A percentile compares a stretch with the other conserved stretches of the same genome.
These are phyloP conservation scores for Ophion costatus DNA, from an alignment of 2,888 invertebrate genomes.

Conservation along the genomic window DNA sequence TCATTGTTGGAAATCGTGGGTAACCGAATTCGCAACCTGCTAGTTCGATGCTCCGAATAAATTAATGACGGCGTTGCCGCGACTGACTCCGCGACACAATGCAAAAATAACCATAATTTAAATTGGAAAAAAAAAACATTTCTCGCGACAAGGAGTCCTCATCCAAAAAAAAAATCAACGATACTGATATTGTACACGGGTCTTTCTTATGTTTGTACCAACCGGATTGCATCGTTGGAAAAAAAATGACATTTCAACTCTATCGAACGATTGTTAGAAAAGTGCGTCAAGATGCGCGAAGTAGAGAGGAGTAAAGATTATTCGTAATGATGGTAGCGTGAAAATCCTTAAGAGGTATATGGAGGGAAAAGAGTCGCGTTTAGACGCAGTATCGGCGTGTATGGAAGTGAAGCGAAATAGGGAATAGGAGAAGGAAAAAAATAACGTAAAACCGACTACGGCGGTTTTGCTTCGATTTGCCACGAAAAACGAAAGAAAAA, in stretches of 20 bases:
- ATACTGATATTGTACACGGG: slow-evolving; percentile 69
- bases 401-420: not conserved
- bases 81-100: slow-evolving; percentile 61
- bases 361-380: slow-evolving; percentile 9
- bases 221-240: slow-evolving; percentile 46
- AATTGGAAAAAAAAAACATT: slow-evolving; percentile 25
- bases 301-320: slow-evolving; percentile 35
- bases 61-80: slow-evolving; percentile 44
- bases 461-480: slow-evolving; percentile 51
- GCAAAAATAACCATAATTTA: slow-evolving; percentile 31
- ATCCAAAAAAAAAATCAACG: slow-evolving; percentile 36
- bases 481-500: slow-evolving; percentile 28
- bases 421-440: slow-evolving; percentile 8
- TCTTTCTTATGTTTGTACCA: slow-evolving; percentile 71
- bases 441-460: slow-evolving; percentile 43
- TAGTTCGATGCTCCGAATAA: slow-evolving; percentile 57
- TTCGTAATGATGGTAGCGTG: slow-evolving; percentile 57
- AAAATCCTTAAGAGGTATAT: slow-evolving; percentile 53
- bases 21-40: slow-evolving; percentile 66
- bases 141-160: slow-evolving; percentile 20
- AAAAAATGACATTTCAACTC: slow-evolving; percentile 53
- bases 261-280: slow-evolving; percentile 56
- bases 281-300: slow-evolving; percentile 42
- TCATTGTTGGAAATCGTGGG: slow-evolving; percentile 25
- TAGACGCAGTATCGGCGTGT: slow-evolving; percentile 30